These are phyloP conservation scores for Eumacrocentrus americanus DNA, from an alignment of 2,888 invertebrate species.

Conservation along the genomic window DNA sequence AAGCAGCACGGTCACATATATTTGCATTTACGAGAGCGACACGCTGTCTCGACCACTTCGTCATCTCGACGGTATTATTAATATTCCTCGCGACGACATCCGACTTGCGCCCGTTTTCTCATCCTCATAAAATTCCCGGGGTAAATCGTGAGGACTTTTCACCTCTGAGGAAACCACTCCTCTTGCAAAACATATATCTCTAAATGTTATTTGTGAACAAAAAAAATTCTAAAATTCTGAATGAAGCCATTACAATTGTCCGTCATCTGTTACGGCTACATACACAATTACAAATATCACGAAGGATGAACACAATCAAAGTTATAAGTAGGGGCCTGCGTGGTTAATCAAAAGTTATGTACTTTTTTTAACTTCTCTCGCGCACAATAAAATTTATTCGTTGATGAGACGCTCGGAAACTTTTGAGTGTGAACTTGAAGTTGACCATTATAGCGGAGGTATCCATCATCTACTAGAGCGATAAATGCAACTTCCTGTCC, in stretches of 20 bases:
- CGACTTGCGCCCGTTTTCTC: background rate
- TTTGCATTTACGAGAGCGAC: slow-evolving; percentile 7
- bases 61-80: slow-evolving; percentile 9
- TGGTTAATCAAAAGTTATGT: slow-evolving; percentile 10
- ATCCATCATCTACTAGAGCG: too few species aligned
- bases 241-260: background rate
- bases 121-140: background rate
- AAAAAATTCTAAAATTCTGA: background rate
- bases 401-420: background rate
- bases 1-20: slow-evolving; percentile 3
- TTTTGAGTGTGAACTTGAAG: too few species aligned
- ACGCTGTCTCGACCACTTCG: slow-evolving; percentile 1
- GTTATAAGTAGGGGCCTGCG: background rate
- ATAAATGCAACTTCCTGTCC: too few species aligned
- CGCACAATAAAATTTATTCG: slow-evolving; percentile 4
- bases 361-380: slow-evolving; percentile 3
- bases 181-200: background rate
- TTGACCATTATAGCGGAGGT: too few species aligned
- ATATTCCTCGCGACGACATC: background rate
- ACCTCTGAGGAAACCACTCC: background rate
- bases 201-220: background rate
- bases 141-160: background rate
- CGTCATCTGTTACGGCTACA: background rate
- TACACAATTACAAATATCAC: slow-evolving; percentile 1
- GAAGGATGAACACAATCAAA: slow-evolving; percentile 4